Evolutionary conservation across 2,888 invertebrate genomes (phyloP), one percentile per base, ranked within the genome.

Genomic region (Venustoraphidia nigricollis): DNA sequence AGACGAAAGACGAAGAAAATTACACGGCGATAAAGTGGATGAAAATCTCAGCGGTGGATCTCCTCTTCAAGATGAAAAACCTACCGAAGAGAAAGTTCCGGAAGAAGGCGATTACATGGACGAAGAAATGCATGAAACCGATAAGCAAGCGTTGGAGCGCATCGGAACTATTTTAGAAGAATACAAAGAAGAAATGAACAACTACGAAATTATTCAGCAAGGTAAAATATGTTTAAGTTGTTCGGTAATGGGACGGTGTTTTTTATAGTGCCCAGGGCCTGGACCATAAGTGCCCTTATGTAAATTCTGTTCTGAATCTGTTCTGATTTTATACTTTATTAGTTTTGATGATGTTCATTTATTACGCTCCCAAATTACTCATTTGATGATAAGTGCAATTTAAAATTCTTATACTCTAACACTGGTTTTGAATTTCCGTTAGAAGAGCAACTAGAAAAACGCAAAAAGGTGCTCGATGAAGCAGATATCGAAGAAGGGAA

Each of bases 401-500:
- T 27, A 27, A 27, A 27, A 6, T 27, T 27, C 27, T 27, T 6
- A 27, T 27, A 6, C 27, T 27, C 27, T 27, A 27, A 27, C 27
- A 27, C 27, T 27, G 27, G 6, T 27, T 27, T 27, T 27, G 27
- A 27, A 27, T 27, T 27, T 5, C 27, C 27, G 27, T 10, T 69
- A 79, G 81, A 81, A 68, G 81, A 81, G 64, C 77, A 76, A 50
- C 73, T 76, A 50, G 75, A 76, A 48, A 77, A 77, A 57, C 73
- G 76, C 56, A 77, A 77, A 53, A 78, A 78, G 59, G 77, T 78
- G 51, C 70, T 89, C 36, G 86, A 87, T 58, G 88, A 89, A 60
- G 84, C 87, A 35, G 92, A 91, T 65, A 82, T 95, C 52, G 96
- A 96, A 63, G 95, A 95, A 68, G 95, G 95, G 63, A 94, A 95